phyloP scores from a whole-genome alignment of 2,888 invertebrate species.

The Sicus ferrugineus region DNA sequence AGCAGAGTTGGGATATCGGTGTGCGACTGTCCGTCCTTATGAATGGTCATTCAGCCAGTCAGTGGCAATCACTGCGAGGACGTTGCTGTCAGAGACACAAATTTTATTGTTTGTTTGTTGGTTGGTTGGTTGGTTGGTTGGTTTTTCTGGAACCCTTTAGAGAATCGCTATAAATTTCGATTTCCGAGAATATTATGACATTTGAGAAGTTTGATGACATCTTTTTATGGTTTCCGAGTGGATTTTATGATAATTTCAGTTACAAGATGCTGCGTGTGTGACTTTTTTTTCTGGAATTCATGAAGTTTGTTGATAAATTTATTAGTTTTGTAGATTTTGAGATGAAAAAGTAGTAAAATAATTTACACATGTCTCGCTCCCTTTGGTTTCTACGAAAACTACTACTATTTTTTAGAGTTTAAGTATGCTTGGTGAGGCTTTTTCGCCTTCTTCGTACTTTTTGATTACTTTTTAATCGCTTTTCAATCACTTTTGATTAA shows the following conservation, averaged over 20 bases:
- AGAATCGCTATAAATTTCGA: constrained; percentile 37
- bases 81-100: background rate
- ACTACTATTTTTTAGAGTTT: background rate
- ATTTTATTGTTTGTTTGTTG: constrained; percentile 23
- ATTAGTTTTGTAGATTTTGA: background rate
- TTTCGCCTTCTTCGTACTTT: no score
- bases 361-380: background rate
- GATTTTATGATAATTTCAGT: no score
- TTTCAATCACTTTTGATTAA: background rate
- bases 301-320: constrained; percentile 5
- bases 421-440: no score
- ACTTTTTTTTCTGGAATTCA: constrained; percentile 4
- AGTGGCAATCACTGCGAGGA: background rate
- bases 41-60: background rate
- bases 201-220: constrained; percentile 58
- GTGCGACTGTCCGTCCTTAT: background rate
- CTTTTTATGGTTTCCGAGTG: constrained; percentile 50
- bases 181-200: constrained; percentile 61
- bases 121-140: constrained; percentile 20
- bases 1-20: background rate
- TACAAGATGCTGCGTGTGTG: background rate
- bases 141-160: background rate
- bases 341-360: no score
- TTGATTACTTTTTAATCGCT: no score
- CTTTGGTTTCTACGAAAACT: background rate